Base-by-base conservation (phyloP, 1,140 invertebrate species). In the Oppia nitens region DNA sequence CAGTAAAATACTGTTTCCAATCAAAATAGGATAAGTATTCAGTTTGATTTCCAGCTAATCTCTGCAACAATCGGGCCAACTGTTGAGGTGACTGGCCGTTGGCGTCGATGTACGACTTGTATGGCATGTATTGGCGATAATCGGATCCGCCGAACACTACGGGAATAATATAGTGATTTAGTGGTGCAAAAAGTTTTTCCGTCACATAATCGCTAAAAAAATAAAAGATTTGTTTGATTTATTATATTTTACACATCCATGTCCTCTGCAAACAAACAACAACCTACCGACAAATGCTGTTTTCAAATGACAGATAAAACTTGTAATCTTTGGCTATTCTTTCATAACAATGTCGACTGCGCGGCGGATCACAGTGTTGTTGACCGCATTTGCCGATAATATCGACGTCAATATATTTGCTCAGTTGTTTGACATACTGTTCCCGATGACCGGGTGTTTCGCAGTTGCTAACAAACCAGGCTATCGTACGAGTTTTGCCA, bases 401-500 rank as follows among this genome's bases (percentile, higher is more conserved):
- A 67, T 84, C 81, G 4, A 85, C 75, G 2, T 67, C 49, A 49
- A 84, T 73, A 62, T 77, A 69, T 29, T 73, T 70, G 51, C 72
- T 63, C 2, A 85, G 68, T 60, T 79, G 67, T n/a, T 67, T 56
- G 0, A 77, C 78, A 64, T 78, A 82, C 0, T 69, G 47, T 61
- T 78, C 69, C 14, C 83, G 68, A 1, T 68, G 68, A 62, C 78
- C 78, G 12, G 61, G 63, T 0, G 78, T 70, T 1, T 64, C 14
- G 64, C 83, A 84, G 65, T 83, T 79, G 51, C 77, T 79, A 1
- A 81, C 78, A 60, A 82, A 76, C 79, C 80, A 83, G 0, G 76
- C 75, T 0, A 76, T 76, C 47, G 57, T 50, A 11, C 53, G 60
- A 25, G 49, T 63, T 55, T 70, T 71, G 9, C 61, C 59, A 17